Percentiles rank a stretch among this genome's conserved stretches.
phyloP scores from a whole-genome alignment of 2,888 invertebrate genomes.

The Torymus tubicola region DNA sequence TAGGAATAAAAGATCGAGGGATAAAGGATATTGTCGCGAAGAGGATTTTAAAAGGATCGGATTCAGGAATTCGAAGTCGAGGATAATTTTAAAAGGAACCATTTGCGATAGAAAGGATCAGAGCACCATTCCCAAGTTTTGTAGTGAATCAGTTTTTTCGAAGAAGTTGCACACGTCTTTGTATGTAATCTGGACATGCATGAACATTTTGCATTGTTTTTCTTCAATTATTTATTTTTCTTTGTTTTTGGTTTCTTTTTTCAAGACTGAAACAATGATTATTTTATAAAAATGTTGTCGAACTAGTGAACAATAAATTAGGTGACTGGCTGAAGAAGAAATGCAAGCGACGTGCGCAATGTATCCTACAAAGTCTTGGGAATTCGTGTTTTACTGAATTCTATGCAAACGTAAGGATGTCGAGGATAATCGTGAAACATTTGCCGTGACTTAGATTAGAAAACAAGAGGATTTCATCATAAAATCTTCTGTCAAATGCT shows the following conservation, averaged over 20 bases:
- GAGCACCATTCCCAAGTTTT: conserved; percentile 58
- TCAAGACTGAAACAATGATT: conserved; percentile 34
- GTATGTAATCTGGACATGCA: conserved; percentile 31
- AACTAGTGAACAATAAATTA: conserved; percentile 36
- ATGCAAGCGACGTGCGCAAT: conserved; percentile 52
- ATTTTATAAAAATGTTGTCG: conserved; percentile 25
- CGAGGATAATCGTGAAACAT: conserved; percentile 37
- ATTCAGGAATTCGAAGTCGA: conserved; percentile 52
- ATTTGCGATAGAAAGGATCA: conserved; percentile 45
- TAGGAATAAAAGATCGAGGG: conserved; percentile 52
- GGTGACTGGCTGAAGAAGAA: conserved; percentile 54
- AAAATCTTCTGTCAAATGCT: conserved; percentile 32
- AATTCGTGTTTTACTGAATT: conserved; percentile 54
- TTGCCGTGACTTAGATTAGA: conserved; percentile 19
- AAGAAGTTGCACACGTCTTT: conserved; percentile 54
- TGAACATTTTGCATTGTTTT: conserved; percentile 25
- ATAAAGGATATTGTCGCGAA: conserved; percentile 56
- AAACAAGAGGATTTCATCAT: conserved; percentile 55
- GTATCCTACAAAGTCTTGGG: conserved; percentile 58
- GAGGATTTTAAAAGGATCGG: conserved; percentile 56
- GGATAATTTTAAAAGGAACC: conserved; percentile 45
- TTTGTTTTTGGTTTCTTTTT: conserved; percentile 40
- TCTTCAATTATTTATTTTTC: neutral
- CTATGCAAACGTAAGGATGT: conserved; percentile 44
- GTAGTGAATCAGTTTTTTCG: conserved; percentile 43